Evolutionary conservation across 2,113 vertebrate genomes (phyloP), one percentile per base, ranked within the genome.

Genomic region (Dasyprocta punctata): DNA sequence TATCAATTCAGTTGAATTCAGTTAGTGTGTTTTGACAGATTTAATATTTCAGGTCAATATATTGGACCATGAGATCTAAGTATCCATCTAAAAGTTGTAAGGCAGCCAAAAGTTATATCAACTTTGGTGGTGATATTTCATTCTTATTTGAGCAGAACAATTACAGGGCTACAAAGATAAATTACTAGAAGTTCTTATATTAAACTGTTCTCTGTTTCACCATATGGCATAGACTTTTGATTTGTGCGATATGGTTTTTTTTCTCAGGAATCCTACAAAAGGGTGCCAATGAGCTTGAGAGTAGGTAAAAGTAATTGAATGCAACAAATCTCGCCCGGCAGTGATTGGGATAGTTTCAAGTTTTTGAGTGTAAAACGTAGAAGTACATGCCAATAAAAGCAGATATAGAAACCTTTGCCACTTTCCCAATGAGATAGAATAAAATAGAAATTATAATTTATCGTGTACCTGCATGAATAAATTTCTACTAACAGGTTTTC

Each of bases 51-150:
- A 97, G 95, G 92, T 97, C 96, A 95, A 80, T 94, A 88, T 94
- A 88, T 86, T 97, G 92, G 96, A 94, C 52, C 33, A 16, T 84
- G 75, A 93, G 77, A 85, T 90, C 90, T 88, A 92, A 96, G 96
- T 96, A 97, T 97, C 92, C 87, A 97, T 97, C 92, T 97, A 90
- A 96, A 98, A 96, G 93, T 93, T 96, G 92, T 94, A 96, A 93
- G 93, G 54, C 88, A 93, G 87, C 95, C 95, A 95, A 92, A 96
- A 97, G 92, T 97, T 92, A 78, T 90, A 97, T 94, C 87, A 96
- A 83, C 83, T 97, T 97, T 85, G 54, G 54, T 75, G 90, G 86
- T 92, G 77, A 97, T 97, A 97, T 95, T 97, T 97, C 95, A 97
- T 94, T 96, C 86, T 90, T 96, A 94, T 95, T 97, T 95, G 96